Conservation (phyloP, 2,113 vertebrate genomes). For the Lutjanus erythropterus region DNA sequence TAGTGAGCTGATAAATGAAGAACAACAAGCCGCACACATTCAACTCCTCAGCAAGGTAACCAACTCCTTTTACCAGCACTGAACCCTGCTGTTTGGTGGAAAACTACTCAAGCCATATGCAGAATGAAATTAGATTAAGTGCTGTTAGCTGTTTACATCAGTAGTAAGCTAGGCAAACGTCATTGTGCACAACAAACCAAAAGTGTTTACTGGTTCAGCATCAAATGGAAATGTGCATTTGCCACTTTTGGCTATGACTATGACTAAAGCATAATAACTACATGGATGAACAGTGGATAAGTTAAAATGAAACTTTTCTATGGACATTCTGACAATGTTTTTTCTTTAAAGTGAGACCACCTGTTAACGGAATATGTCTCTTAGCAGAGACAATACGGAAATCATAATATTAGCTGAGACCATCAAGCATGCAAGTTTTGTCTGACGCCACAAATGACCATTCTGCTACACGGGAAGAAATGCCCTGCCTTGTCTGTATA, state of each 20-base stretch:
- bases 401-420: no score
- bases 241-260: background rate
- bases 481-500: no score
- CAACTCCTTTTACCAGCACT: slow-evolving; percentile 6
- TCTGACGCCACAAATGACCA: no score
- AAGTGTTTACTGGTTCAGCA: background rate
- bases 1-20: slow-evolving; percentile 12
- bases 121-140: background rate
- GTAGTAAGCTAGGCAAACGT: background rate
- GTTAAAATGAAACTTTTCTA: background rate
- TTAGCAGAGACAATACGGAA: background rate
- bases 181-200: background rate
- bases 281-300: background rate
- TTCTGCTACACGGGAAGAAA: no score
- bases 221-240: background rate
- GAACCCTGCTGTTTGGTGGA: background rate
- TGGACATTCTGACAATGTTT: background rate
- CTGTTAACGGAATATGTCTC: slow-evolving; percentile 31
- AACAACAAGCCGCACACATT: background rate
- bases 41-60: slow-evolving; percentile 2
- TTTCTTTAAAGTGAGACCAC: slow-evolving; percentile 35
- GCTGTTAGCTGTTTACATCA: background rate
- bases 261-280: background rate
- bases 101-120: background rate
- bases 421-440: background rate